phyloP scores from a whole-genome alignment of 2,113 vertebrate species.

The Gymnarchus niloticus region DNA sequence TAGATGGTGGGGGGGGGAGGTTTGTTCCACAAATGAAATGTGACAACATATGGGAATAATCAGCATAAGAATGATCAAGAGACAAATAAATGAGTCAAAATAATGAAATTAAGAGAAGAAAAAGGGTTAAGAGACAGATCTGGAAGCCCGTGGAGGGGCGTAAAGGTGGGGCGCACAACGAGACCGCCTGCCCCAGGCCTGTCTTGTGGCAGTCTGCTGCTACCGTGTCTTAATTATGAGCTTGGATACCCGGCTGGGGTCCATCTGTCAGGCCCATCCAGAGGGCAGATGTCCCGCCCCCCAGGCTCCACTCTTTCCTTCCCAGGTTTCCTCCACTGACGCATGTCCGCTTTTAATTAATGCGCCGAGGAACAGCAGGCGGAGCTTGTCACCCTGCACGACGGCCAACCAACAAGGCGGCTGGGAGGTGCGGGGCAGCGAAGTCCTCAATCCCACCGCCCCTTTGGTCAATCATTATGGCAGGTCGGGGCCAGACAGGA shows the following conservation, averaged over 20 bases:
- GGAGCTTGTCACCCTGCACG: slow-evolving; percentile 4
- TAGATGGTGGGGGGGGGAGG: neutral
- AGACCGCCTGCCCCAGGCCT: too few species aligned
- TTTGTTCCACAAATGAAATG: neutral
- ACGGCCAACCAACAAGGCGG: slow-evolving; percentile 22
- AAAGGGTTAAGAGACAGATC: neutral
- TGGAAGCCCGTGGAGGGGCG: neutral
- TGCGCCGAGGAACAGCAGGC: slow-evolving; percentile 39
- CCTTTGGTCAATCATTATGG: neutral
- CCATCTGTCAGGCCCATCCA: slow-evolving; percentile 57
- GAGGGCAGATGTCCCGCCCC: slow-evolving; percentile 62
- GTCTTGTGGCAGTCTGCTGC: neutral
- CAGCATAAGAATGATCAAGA: neutral
- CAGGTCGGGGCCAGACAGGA: neutral
- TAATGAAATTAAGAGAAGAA: neutral
- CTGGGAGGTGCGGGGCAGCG: neutral
- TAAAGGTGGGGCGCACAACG: neutral
- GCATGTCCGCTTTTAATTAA: slow-evolving; percentile 59
- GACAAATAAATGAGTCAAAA: neutral
- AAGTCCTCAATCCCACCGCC: neutral
- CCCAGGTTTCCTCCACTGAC: slow-evolving; percentile 42
- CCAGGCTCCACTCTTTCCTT: slow-evolving; percentile 47
- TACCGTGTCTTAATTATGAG: slow-evolving; percentile 45
- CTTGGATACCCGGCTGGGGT: slow-evolving; percentile 41
- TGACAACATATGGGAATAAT: neutral